Evolutionary conservation across 1,140 invertebrate genomes (phyloP).

Genomic region (Camponotus vicinus): DNA sequence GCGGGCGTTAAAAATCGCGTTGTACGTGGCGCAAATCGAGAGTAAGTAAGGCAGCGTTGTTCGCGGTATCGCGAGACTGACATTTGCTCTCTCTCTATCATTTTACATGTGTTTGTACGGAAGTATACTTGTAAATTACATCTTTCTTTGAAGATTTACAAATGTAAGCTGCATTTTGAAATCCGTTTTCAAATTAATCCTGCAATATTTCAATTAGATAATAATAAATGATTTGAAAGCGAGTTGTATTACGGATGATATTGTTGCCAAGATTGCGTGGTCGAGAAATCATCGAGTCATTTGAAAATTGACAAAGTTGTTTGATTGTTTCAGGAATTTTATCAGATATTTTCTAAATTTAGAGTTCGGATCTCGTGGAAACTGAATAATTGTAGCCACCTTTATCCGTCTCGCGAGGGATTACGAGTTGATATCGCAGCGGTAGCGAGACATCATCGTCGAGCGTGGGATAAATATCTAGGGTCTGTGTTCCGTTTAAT

Average conservation of each 20-base stretch:
- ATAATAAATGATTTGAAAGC: not conserved
- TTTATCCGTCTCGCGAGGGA: not conserved
- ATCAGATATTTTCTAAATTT: not conserved
- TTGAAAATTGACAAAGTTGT: not conserved
- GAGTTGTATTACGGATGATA: too few relatives aligned
- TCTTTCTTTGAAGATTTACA: not conserved
- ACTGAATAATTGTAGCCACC: not conserved
- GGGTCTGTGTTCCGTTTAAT: constrained; percentile 77
- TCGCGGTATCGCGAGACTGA: not conserved
- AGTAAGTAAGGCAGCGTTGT: not conserved
- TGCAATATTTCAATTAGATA: not conserved
- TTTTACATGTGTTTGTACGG: too few relatives aligned
- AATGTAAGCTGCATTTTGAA: too few relatives aligned
- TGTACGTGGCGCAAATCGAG: constrained; percentile 25
- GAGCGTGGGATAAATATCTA: constrained; percentile 78
- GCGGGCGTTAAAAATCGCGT: constrained; percentile 56
- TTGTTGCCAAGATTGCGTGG: too few relatives aligned
- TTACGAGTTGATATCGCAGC: constrained; percentile 30
- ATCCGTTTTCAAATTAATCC: not conserved
- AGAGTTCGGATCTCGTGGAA: not conserved
- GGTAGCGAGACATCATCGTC: constrained; percentile 61
- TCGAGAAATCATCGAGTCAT: too few relatives aligned
- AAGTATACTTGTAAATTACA: not conserved
- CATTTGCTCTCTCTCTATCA: not conserved
- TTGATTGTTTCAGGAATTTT: not conserved